Evolutionary conservation across 2,888 invertebrate genomes (phyloP).

Genomic region (Rhopalosiphum nymphaeae): DNA sequence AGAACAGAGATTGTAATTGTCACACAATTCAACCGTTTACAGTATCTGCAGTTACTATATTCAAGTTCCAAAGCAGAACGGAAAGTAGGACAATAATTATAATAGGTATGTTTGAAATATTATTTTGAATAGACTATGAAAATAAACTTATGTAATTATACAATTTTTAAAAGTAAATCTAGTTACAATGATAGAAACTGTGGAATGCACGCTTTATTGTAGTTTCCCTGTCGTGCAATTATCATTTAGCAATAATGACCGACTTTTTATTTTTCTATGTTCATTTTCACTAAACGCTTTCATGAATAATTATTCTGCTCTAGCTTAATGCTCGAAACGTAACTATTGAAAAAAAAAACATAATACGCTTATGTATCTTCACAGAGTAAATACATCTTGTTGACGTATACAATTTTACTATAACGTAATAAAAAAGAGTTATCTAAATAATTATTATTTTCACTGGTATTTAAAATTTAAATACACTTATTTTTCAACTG

Average conservation of each 20-base stretch:
- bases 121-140: background rate
- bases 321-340: background rate
- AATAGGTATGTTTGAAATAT: background rate
- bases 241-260: background rate
- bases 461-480: background rate
- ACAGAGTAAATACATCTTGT: background rate
- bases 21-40: background rate
- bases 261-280: constrained; percentile 15
- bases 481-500: background rate
- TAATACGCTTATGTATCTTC: background rate
- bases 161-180: background rate
- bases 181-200: background rate
- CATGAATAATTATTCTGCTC: background rate
- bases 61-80: background rate
- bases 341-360: background rate
- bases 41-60: background rate
- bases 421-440: background rate
- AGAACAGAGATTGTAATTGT: background rate
- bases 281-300: constrained; percentile 36
- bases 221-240: background rate
- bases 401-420: background rate
- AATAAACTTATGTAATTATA: background rate
- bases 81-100: background rate
- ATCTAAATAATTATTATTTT: background rate
- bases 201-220: background rate